Conservation (phyloP, 2,888 invertebrate species). For the Pecten maximus region DNA sequence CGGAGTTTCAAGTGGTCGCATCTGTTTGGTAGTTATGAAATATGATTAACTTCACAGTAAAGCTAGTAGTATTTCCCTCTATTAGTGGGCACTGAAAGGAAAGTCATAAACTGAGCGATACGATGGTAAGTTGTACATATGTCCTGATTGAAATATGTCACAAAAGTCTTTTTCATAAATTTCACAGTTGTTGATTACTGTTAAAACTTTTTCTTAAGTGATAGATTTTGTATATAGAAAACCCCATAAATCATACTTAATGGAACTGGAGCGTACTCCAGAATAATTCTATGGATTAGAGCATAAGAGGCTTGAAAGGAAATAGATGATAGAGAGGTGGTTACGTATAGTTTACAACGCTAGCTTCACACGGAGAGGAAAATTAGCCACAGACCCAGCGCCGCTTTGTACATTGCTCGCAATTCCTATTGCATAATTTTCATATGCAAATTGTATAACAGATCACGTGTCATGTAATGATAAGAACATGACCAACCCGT, state of each 20-base stretch:
- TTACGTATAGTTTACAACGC: neutral
- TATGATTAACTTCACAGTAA: slow-evolving; percentile 20
- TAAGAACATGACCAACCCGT: neutral
- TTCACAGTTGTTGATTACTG: slow-evolving; percentile 27
- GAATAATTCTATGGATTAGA: slow-evolving; percentile 1
- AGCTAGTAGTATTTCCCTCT: neutral
- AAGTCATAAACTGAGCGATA: neutral
- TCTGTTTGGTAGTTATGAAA: neutral
- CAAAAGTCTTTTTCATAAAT: slow-evolving; percentile 25
- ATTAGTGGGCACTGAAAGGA: slow-evolving; percentile 5
- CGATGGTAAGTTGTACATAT: slow-evolving; percentile 12
- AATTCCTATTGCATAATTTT: neutral
- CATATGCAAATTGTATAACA: neutral
- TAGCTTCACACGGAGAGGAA: slow-evolving; percentile 3
- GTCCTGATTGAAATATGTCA: slow-evolving; percentile 25
- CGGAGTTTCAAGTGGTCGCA: neutral
- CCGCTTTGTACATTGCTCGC: neutral
- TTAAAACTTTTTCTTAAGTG: slow-evolving; percentile 29
- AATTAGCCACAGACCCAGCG: slow-evolving; percentile 10
- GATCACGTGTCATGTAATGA: neutral
- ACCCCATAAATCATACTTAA: slow-evolving; percentile 30
- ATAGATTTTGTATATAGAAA: slow-evolving; percentile 31
- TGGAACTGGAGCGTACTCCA: slow-evolving; percentile 20
- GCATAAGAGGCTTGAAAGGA: slow-evolving; percentile 30
- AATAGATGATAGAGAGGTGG: neutral